These are phyloP conservation scores for Nyctibius grandis DNA, from an alignment of 2,797 vertebrate species.

Conservation along the genomic window DNA sequence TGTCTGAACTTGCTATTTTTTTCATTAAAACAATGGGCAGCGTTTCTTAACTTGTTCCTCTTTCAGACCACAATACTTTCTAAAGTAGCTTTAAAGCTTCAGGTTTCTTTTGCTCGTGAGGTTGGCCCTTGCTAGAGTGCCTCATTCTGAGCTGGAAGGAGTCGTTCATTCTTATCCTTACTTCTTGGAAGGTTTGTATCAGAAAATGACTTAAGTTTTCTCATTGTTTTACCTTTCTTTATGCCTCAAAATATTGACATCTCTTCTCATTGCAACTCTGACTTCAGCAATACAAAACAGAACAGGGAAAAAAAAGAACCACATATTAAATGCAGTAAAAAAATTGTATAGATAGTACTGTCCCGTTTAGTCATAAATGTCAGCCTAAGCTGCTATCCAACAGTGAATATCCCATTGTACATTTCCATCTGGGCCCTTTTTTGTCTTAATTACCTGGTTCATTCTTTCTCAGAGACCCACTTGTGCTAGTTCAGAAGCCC, in stretches of 20 bases:
- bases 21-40: neutral
- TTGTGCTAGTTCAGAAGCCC: neutral
- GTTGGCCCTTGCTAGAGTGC: neutral
- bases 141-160: neutral
- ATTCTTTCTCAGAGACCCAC: neutral
- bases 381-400: neutral
- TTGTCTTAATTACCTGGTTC: neutral
- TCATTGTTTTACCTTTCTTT: neutral
- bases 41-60: neutral
- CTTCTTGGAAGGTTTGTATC: neutral
- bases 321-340: neutral
- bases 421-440: neutral
- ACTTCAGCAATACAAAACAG: neutral
- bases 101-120: neutral
- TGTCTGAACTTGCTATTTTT: neutral
- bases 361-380: neutral
- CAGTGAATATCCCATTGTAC: neutral
- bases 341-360: neutral
- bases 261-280: neutral
- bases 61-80: neutral
- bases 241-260: neutral
- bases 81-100: neutral
- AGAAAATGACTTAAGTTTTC: neutral
- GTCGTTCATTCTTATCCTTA: neutral
- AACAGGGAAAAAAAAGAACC: fast-evolving